A percentile compares a stretch with the other conserved stretches of the same genome.
Evolutionary conservation across 2,797 vertebrate species (phyloP).

Genomic region (Gorsachius magnificus): DNA sequence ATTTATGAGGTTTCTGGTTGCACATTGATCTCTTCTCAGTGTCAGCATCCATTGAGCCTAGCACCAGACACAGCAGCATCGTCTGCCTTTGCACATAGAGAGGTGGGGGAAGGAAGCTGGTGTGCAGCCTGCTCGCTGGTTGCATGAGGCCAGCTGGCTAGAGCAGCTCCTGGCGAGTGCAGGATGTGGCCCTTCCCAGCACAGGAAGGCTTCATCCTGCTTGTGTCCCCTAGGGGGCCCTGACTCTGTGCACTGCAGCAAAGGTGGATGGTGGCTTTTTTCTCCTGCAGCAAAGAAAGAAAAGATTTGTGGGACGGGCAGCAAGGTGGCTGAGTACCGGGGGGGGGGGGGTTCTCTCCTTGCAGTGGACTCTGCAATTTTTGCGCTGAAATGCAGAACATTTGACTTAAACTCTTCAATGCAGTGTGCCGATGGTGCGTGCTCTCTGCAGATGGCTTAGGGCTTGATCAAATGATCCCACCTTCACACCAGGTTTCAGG

Average conservation of each 20-base stretch:
- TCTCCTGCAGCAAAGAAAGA: neutral
- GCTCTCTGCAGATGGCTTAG: neutral
- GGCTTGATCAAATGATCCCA: neutral
- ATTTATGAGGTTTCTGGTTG: neutral
- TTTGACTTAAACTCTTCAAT: neutral
- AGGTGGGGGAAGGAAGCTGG: neutral
- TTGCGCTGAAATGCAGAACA: neutral
- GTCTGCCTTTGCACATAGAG: neutral
- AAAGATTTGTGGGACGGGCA: neutral
- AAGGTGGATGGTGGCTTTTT: neutral
- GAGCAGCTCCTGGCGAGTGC: neutral
- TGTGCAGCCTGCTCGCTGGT: neutral
- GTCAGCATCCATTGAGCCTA: neutral
- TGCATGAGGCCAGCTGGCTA: neutral
- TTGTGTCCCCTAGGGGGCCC: neutral
- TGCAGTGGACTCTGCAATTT: neutral
- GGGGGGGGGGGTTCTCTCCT: neutral
- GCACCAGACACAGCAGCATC: neutral
- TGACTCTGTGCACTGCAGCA: neutral
- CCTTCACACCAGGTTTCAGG: neutral
- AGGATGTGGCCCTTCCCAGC: neutral
- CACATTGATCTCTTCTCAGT: rapidly evolving
- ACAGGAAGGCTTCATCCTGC: neutral
- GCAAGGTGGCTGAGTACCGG: neutral
- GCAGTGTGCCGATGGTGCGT: neutral